Evolutionary conservation across 2,113 vertebrate species (phyloP), one percentile per base, ranked within the genome.

Genomic region (Rhinogobius similis): DNA sequence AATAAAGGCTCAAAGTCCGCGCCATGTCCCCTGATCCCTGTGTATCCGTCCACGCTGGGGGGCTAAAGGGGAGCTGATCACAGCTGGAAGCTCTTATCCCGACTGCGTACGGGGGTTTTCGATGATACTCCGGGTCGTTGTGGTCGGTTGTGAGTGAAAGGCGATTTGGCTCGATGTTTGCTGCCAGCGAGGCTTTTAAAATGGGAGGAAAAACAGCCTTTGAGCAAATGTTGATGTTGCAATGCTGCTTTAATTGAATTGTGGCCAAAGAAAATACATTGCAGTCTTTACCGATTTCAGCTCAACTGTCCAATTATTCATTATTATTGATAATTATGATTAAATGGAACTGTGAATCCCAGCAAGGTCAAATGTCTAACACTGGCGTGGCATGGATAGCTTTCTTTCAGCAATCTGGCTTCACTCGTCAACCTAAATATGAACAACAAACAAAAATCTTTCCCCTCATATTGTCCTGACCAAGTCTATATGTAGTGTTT

Each of bases 1-100:
- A 16, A 67, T 79, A 82, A 78, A 74, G 20, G 67, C 82, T 77
- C 85, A 88, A 85, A 89, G 79, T 89, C 79, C 75, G 77, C 80
- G 61, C 76, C 61, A 75, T 79, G 72, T 67, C 76, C 13, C 83
- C 86, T 90, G 85, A 90, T 91, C 88, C 81, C 67, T 11, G 65
- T 80, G 78, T 92, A 91, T 88, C 87, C 90, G 72, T 70, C 75
- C 81, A 82, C 76, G 84, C 65, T 26, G 65, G 73, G 69, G 77
- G 82, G 76, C 59, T 65, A 69, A 72, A 86, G 71, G 71, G 73
- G 68, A 82, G 78, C 70, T 55, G 77, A 88, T 88, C 87, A 79
- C 76, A 81, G 82, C 77, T 82, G 72, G 87, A 89, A 88, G 87
- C 81, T 81, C 76, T 69, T 21, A 61, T 79, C 88, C 87, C 87